These are phyloP conservation scores for Echeneis naucrates DNA, from an alignment of 2,797 vertebrate species.

Conservation along the genomic window DNA sequence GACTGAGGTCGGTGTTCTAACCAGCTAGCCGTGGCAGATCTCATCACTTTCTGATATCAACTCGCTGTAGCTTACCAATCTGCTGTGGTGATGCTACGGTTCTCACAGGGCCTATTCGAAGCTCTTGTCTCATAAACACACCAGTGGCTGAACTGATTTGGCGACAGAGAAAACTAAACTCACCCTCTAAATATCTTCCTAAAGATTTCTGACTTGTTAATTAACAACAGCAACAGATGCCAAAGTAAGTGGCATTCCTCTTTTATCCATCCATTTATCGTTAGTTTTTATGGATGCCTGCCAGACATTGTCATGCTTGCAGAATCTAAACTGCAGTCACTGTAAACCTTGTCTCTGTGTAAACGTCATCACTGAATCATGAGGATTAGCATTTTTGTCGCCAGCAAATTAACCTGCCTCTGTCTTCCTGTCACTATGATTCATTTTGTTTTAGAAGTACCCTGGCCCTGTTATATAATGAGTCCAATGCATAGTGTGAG, in stretches of 20 bases:
- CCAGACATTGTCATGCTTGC: not conserved
- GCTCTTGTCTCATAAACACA: too few species aligned
- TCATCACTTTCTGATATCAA: too few species aligned
- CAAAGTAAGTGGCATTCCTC: not conserved
- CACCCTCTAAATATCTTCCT: too few species aligned
- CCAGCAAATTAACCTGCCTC: not conserved
- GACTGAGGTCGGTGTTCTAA: too few species aligned
- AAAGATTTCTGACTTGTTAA: not conserved
- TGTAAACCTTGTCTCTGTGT: not conserved
- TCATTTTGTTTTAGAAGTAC: slow-evolving; percentile 12
- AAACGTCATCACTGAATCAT: not conserved
- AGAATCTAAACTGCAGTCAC: not conserved
- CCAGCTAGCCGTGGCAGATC: too few species aligned
- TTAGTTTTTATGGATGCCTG: not conserved
- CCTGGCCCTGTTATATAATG: slow-evolving; percentile 11
- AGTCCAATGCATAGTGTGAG: not conserved
- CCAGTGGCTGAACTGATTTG: too few species aligned
- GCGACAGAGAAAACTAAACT: too few species aligned
- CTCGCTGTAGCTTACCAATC: too few species aligned
- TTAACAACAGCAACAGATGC: not conserved
- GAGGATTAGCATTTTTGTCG: not conserved
- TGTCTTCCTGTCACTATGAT: slow-evolving; percentile 2
- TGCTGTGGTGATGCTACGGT: too few species aligned
- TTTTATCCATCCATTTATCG: not conserved
- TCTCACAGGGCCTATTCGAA: too few species aligned